Conservation (phyloP, 2,888 invertebrate species). For the Mactromeris polynyma region DNA sequence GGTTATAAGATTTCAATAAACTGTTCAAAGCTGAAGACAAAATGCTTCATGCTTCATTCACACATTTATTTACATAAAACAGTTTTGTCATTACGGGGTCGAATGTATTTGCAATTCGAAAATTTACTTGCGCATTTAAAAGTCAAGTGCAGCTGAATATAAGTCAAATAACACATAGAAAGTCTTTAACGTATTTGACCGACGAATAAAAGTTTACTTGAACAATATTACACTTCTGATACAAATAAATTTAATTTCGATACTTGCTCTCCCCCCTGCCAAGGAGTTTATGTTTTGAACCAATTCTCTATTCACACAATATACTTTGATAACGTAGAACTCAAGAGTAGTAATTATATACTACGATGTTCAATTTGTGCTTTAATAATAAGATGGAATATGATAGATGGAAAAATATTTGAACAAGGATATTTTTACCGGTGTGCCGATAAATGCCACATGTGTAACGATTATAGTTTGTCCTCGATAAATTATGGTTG, state of each 20-base stretch:
- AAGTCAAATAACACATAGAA: background rate
- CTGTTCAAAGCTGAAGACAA: too few relatives aligned
- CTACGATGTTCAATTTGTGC: background rate
- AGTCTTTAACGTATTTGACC: background rate
- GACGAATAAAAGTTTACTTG: background rate
- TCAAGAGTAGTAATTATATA: background rate
- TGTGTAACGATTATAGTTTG: background rate
- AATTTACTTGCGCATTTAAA: constrained; percentile 3
- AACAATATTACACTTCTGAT: background rate
- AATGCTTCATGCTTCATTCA: background rate
- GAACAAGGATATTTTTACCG: background rate
- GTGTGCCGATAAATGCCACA: constrained; percentile 19
- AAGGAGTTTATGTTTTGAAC: background rate
- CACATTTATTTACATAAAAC: constrained; percentile 1
- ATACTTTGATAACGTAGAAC: background rate
- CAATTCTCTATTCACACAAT: background rate
- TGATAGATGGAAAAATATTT: background rate
- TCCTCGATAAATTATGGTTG: background rate
- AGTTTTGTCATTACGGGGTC: background rate
- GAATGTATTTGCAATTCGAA: background rate
- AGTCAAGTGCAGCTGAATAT: background rate
- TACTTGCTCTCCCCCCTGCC: background rate
- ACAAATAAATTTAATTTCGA: constrained; percentile 1
- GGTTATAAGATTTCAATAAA: too few relatives aligned
- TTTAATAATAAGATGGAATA: background rate